Evolutionary conservation across 2,888 invertebrate species (phyloP).

Genomic region (Fragum sueziense): DNA sequence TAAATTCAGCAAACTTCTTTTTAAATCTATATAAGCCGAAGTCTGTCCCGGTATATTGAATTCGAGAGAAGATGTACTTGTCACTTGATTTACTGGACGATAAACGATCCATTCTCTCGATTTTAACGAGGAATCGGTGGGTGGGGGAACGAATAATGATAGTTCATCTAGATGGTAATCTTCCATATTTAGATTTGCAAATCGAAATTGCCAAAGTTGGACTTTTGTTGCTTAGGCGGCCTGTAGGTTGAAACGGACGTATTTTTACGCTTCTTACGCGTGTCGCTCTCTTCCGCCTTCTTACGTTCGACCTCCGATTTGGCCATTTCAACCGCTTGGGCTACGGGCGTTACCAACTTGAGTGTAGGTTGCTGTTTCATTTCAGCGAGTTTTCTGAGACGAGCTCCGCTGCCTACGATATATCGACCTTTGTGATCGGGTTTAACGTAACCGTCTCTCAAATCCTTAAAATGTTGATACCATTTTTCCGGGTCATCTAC

Average conservation of each 20-base stretch:
- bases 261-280: conserved; percentile 9
- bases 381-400: not conserved
- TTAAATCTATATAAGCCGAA: conserved; percentile 47
- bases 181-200: not conserved
- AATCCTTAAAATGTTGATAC: conserved; percentile 30
- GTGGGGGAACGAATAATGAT: conserved; percentile 28
- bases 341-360: conserved; percentile 35
- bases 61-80: conserved; percentile 28
- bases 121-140: conserved; percentile 24
- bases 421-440: conserved; percentile 31
- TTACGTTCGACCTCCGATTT: conserved; percentile 32
- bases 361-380: conserved; percentile 7
- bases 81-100: conserved; percentile 37
- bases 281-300: conserved; percentile 11
- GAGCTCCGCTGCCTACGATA: conserved; percentile 23
- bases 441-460: conserved; percentile 16
- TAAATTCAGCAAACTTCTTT: conserved; percentile 29
- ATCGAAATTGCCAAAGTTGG: not conserved
- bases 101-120: conserved; percentile 42
- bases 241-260: not conserved
- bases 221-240: not conserved
- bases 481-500: conserved; percentile 27
- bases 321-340: conserved; percentile 38
- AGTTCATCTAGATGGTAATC: conserved; percentile 31
- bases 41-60: conserved; percentile 46